These are phyloP conservation scores for Empis stercorea DNA, from an alignment of 2,888 invertebrate species.

Conservation along the genomic window DNA sequence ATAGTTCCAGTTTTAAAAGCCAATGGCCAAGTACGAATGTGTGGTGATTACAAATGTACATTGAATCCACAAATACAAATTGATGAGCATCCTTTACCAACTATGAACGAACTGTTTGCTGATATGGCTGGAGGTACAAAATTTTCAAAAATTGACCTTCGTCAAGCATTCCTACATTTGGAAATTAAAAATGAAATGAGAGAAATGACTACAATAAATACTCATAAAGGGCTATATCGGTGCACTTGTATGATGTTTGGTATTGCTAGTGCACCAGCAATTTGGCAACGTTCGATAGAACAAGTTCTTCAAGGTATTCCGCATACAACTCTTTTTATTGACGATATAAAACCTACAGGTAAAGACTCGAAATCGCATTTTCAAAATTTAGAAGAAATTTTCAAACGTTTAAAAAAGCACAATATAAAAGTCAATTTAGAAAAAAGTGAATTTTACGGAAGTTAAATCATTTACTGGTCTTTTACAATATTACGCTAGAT, in stretches of 20 bases:
- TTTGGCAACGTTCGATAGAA: slow-evolving; percentile 26
- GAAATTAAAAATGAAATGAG: slow-evolving; percentile 19
- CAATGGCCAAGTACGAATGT: slow-evolving; percentile 16
- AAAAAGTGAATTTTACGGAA: too few relatives aligned
- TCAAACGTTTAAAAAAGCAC: slow-evolving; percentile 14
- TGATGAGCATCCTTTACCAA: slow-evolving; percentile 18
- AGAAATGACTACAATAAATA: slow-evolving; percentile 22
- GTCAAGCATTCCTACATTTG: slow-evolving; percentile 25
- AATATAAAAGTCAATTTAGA: slow-evolving; percentile 16
- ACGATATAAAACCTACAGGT: slow-evolving; percentile 21
- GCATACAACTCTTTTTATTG: slow-evolving; percentile 19
- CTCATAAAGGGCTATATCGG: slow-evolving; percentile 24
- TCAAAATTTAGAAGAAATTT: slow-evolving; percentile 15
- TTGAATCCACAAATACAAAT: slow-evolving; percentile 18
- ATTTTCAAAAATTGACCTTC: slow-evolving; percentile 19
- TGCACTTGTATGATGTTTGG: slow-evolving; percentile 27
- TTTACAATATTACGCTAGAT: too few relatives aligned
- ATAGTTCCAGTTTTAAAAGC: slow-evolving; percentile 23
- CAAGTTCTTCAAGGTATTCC: slow-evolving; percentile 20
- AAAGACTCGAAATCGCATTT: slow-evolving; percentile 15
- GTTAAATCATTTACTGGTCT: too few relatives aligned
- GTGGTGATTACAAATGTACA: slow-evolving; percentile 16
- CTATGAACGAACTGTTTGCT: slow-evolving; percentile 16
- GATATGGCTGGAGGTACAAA: slow-evolving; percentile 13
- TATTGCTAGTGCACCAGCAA: slow-evolving; percentile 25